A percentile compares a stretch with the other conserved stretches of the same genome.
Evolutionary conservation across 1,140 invertebrate genomes (phyloP).

Genomic region (Diplogasteroides magnus): DNA sequence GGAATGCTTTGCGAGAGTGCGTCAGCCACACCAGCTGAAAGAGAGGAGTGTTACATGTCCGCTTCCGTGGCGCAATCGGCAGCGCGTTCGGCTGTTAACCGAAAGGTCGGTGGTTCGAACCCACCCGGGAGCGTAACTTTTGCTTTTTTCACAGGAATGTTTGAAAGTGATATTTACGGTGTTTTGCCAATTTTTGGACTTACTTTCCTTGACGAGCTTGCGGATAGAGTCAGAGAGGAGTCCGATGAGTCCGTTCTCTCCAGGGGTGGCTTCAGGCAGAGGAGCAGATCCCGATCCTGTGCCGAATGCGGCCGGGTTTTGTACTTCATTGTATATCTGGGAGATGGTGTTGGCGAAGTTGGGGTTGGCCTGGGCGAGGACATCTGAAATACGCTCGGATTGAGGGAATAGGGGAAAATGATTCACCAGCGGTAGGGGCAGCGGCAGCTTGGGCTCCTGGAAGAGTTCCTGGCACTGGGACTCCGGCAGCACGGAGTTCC

Average conservation of each 20-base stretch:
- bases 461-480: conserved; percentile 45
- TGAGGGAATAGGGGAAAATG: conserved; percentile 3
- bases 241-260: conserved; percentile 54
- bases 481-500: conserved; percentile 52
- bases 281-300: conserved; percentile 27
- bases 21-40: conserved; percentile 52
- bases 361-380: conserved; percentile 52
- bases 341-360: conserved; percentile 48
- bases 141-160: conserved; percentile 3
- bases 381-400: conserved; percentile 27
- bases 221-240: conserved; percentile 51
- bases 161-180: neutral
- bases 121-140: conserved; percentile 23
- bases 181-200: conserved; percentile 21
- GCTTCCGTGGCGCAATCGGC: conserved; percentile 1
- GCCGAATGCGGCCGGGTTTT: conserved; percentile 30
- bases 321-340: conserved; percentile 33
- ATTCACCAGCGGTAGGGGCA: conserved; percentile 20
- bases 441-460: conserved; percentile 30
- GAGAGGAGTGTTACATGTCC: too few species aligned
- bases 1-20: conserved; percentile 49
- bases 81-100: conserved; percentile 39
- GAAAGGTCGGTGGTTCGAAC: conserved; percentile 36
- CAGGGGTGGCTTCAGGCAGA: conserved; percentile 53
- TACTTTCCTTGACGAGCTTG: conserved; percentile 53